phyloP scores from a whole-genome alignment of 2,888 invertebrate species.

The Cosmia pyralina region DNA sequence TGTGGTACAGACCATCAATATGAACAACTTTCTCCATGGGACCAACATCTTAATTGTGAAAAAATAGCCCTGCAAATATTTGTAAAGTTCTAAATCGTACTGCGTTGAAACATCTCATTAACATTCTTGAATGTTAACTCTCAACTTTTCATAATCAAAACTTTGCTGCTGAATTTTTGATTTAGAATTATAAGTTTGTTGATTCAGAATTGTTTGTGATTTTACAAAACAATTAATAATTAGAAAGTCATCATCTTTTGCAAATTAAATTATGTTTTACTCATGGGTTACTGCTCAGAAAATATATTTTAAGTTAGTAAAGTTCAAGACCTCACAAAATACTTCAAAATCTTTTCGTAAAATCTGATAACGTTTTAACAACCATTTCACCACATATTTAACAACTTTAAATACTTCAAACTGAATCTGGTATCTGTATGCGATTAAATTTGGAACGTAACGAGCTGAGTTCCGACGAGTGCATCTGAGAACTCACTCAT shows the following conservation, averaged over 20 bases:
- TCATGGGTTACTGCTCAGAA: background rate
- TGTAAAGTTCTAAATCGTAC: constrained; percentile 7
- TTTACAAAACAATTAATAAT: constrained; percentile 42
- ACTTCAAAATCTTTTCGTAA: background rate
- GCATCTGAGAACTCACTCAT: constrained; percentile 10
- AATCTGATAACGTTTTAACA: background rate
- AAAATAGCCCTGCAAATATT: background rate
- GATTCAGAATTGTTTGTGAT: constrained; percentile 44
- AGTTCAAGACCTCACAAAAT: background rate
- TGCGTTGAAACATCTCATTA: constrained; percentile 42
- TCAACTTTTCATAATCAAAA: constrained; percentile 48
- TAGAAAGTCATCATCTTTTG: constrained; percentile 35
- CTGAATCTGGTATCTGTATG: background rate
- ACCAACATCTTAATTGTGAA: no score
- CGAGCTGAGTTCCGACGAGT: background rate
- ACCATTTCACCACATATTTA: no score
- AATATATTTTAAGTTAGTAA: background rate
- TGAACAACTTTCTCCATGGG: no score
- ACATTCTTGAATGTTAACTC: constrained; percentile 43
- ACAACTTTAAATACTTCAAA: background rate
- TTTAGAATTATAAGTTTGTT: constrained; percentile 49
- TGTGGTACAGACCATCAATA: no score
- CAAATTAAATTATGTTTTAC: constrained; percentile 28
- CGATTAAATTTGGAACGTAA: background rate
- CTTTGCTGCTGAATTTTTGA: constrained; percentile 53